Evolutionary conservation across 2,113 vertebrate genomes (phyloP).

Genomic region (Equus quagga): DNA sequence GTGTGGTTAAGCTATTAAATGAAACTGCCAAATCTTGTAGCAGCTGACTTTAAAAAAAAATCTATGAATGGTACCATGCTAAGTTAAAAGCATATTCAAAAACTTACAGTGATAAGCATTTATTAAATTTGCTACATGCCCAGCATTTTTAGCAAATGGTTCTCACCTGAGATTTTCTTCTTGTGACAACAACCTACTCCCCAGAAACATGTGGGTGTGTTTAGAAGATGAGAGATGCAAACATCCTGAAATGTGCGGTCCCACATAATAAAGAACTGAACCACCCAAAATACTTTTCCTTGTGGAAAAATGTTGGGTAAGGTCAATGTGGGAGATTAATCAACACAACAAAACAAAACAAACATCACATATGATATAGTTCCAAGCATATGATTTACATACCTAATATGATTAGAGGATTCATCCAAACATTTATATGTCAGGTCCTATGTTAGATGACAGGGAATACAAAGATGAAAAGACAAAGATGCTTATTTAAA

Average conservation of each 20-base stretch:
- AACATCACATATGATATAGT: neutral
- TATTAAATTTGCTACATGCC: slow-evolving; percentile 67
- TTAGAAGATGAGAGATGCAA: slow-evolving; percentile 39
- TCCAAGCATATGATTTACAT: slow-evolving; percentile 62
- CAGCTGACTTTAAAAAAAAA: neutral
- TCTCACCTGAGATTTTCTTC: slow-evolving; percentile 46
- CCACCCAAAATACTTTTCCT: neutral
- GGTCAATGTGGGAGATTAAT: slow-evolving; percentile 27
- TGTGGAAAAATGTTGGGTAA: slow-evolving; percentile 47
- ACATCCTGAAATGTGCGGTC: neutral
- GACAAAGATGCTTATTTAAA: slow-evolving; percentile 72
- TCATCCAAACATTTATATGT: slow-evolving; percentile 71
- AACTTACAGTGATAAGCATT: slow-evolving; percentile 45
- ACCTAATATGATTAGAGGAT: slow-evolving; percentile 62
- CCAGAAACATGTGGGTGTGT: slow-evolving; percentile 14
- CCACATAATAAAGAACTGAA: neutral
- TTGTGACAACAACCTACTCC: slow-evolving; percentile 27
- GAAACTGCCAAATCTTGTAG: neutral
- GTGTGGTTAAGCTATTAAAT: slow-evolving; percentile 29
- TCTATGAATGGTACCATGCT: slow-evolving; percentile 25
- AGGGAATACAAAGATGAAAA: slow-evolving; percentile 69
- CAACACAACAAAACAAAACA: neutral
- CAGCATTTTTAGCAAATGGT: slow-evolving; percentile 56
- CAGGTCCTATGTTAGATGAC: slow-evolving; percentile 66
- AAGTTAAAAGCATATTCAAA: slow-evolving; percentile 58